Base-by-base conservation (phyloP, 2,888 invertebrate species). In the Ashinkailepas kermadecensis region DNA sequence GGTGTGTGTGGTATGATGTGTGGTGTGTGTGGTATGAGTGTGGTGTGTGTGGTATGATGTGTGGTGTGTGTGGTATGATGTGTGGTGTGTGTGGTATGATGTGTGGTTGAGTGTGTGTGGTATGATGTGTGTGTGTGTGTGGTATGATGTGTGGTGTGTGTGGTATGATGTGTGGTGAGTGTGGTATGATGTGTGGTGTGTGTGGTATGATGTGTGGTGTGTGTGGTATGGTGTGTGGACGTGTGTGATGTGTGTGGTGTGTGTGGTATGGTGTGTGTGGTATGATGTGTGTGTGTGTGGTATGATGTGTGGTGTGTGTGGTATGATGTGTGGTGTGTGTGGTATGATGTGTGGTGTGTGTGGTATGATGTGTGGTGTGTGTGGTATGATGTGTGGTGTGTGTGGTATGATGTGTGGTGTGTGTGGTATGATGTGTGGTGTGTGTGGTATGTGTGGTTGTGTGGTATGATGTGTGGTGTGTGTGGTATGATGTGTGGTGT, bases 21-120 rank as follows among this genome's bases (percentile, higher is more conserved):
- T 70, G 11, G 70, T n/a, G 67, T 65, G n/a, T n/a, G n/a, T 65
- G n/a, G 67, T 65, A 65, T 65, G n/a, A n/a, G n/a, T n/a, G n/a
- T n/a, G n/a, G n/a, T n/a, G n/a, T n/a, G n/a, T n/a, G n/a, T 3
- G 67, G 21, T 4, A 21, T 65, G 21, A n/a, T 4, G 3, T 65
- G 1, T n/a, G 21, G 67, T 65, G 67, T 65, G 2, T 3, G 15
- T 9, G 54, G 23, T 3, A 39, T n/a, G n/a, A n/a, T n/a, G n/a
- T n/a, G n/a, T n/a, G n/a, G n/a, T n/a, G n/a, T n/a, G n/a, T n/a
- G n/a, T 65, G 70, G 23, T 0, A 25, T 11, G 23, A 12, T 11
- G 70, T 11, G 11, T 70, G 11, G n/a, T n/a, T n/a, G n/a, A n/a
- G 70, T n/a, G 67, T 65, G n/a, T n/a, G n/a, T 65, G n/a, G 67